Evolutionary conservation across 2,888 invertebrate genomes (phyloP).

Genomic region (Himalopsyche tibetana): DNA sequence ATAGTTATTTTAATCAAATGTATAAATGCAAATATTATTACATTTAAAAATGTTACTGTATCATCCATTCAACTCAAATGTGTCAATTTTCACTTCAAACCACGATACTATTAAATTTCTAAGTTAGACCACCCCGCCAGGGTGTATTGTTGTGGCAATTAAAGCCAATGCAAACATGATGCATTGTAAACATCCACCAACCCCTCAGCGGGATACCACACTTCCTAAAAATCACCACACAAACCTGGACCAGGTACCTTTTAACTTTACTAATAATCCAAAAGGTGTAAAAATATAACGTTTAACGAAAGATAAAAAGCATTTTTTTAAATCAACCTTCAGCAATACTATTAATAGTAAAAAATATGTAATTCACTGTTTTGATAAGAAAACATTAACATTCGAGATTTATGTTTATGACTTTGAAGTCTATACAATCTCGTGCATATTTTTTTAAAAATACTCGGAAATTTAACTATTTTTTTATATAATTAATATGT

Average conservation of each 20-base stretch:
- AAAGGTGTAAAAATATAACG: too few species aligned
- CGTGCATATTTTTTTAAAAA: too few species aligned
- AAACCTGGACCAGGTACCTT: neutral
- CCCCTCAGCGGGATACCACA: slow-evolving; percentile 44
- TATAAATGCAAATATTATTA: neutral
- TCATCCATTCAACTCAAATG: neutral
- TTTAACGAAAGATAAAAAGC: too few species aligned
- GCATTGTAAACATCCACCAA: slow-evolving; percentile 18
- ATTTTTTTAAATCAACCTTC: too few species aligned
- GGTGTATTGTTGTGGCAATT: slow-evolving; percentile 57
- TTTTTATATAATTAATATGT: too few species aligned
- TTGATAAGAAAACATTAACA: too few species aligned
- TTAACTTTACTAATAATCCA: neutral
- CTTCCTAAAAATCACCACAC: slow-evolving; percentile 42
- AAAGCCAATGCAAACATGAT: slow-evolving; percentile 59
- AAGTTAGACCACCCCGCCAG: slow-evolving; percentile 56
- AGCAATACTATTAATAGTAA: too few species aligned
- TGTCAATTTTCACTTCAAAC: neutral
- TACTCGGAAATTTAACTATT: too few species aligned
- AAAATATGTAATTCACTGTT: too few species aligned
- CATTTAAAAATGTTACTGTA: neutral
- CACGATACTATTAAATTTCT: neutral
- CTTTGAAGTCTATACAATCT: too few species aligned
- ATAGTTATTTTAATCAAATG: neutral
- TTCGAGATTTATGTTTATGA: too few species aligned